Percentiles rank a stretch among this genome's conserved stretches.
These are phyloP conservation scores for Notocelia uddmanniana DNA, from an alignment of 2,888 invertebrate species.

Conservation along the genomic window DNA sequence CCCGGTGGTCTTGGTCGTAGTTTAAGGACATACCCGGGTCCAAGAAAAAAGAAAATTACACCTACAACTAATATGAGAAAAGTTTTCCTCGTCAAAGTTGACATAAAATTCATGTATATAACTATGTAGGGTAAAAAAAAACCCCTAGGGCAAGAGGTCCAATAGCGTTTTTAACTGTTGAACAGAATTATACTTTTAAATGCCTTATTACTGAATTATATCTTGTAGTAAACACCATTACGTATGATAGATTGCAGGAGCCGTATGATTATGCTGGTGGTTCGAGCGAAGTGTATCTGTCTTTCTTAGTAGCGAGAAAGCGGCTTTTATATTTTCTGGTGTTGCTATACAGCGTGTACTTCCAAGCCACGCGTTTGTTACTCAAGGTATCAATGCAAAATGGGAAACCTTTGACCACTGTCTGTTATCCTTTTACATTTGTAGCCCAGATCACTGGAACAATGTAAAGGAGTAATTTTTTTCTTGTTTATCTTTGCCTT, in stretches of 20 bases:
- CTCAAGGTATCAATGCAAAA: background rate
- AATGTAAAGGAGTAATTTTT: too few species aligned
- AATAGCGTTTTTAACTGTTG: too few species aligned
- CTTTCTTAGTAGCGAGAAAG: constrained; percentile 61
- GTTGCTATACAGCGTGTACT: background rate
- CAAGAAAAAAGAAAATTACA: too few species aligned
- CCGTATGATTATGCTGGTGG: constrained; percentile 49
- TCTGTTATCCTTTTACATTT: background rate
- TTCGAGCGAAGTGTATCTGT: constrained; percentile 42
- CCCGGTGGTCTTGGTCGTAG: too few species aligned
- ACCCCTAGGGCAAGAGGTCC: too few species aligned
- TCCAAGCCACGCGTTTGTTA: background rate
- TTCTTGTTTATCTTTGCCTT: too few species aligned
- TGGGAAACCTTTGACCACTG: background rate
- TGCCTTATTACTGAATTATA: background rate
- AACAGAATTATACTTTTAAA: too few species aligned
- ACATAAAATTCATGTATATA: too few species aligned
- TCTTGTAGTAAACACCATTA: constrained; percentile 29
- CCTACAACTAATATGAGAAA: too few species aligned
- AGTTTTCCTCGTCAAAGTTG: too few species aligned
- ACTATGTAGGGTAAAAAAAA: too few species aligned
- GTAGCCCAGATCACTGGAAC: background rate
- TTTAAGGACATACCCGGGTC: too few species aligned
- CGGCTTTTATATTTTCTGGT: background rate
- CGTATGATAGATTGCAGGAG: constrained; percentile 49